Evolutionary conservation across 2,113 vertebrate genomes (phyloP), one percentile per base, ranked within the genome.

Genomic region (Zapus hudsonius): DNA sequence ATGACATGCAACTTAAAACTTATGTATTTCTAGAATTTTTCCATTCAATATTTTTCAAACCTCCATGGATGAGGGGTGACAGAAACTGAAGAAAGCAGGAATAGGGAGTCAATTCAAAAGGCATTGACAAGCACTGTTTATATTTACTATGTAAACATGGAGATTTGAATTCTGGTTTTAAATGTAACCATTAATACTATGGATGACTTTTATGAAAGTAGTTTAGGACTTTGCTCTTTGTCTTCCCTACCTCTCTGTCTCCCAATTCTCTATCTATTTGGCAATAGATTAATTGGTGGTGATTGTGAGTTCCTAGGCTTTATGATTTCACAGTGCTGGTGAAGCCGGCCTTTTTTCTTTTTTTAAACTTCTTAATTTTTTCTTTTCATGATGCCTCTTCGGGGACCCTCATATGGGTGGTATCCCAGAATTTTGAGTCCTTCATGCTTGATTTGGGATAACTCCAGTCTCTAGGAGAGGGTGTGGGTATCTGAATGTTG

Each of bases 401-500:
- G 12, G 59, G 25, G 8, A 55, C 27, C 11, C 64, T 31, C 1
- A 31, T 73, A 15, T 38, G 13, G n/a, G 78, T 69, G n/a, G 31
- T 22, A 47, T 73, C 31, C 4, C 38, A 25, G n/a, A 55, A 91
- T 63, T 63, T 78, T 83, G 75, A 73, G 20, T 44, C 19, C 44
- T 16, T 67, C 3, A 23, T 31, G 12, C 61, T 66, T 64, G 38
- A 64, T 76, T 44, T 7, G 70, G 42, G 72, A 64, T 29, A 67
- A 22, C 12, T 23, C 40, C 17, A 12, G 6, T 84, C 5, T 88
- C 55, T 22, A 72, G 23, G 31, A 20, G 0, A 5, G n/a, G 15
- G 9, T 0, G 2, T 4, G 1, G 23, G 66, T 33, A 87, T 12
- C 1, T 38, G 0, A 0, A 10, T 25, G 36, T n/a, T 33, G 23